Percentiles rank a stretch among this genome's conserved stretches.
phyloP scores from a whole-genome alignment of 1,140 invertebrate genomes.

The Tetragonula clypearis region DNA sequence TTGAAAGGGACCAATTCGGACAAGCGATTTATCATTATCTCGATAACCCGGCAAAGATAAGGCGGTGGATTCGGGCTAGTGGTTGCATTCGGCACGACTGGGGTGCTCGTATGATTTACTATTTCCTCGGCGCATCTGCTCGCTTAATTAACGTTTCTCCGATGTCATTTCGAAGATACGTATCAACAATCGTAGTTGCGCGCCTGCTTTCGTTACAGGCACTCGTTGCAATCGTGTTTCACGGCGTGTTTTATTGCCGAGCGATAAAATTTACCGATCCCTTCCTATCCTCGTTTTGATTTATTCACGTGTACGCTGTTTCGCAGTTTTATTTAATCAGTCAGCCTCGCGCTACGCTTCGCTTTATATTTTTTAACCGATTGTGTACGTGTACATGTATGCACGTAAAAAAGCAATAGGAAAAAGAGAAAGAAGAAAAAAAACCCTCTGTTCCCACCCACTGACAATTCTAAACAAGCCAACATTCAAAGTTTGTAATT shows the following conservation, averaged over 20 bases:
- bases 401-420: not conserved
- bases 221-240: conserved; percentile 52
- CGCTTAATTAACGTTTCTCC: conserved; percentile 72
- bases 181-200: conserved; percentile 35
- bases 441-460: not conserved
- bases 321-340: conserved; percentile 37
- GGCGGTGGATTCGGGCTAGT: conserved; percentile 65
- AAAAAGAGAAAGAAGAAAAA: not conserved
- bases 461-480: conserved; percentile 7
- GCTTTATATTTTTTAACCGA: conserved; percentile 33
- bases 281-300: conserved; percentile 35
- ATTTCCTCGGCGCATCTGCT: conserved; percentile 73
- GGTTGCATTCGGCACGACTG: conserved; percentile 48
- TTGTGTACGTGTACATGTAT: not conserved
- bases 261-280: conserved; percentile 47
- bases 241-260: conserved; percentile 47
- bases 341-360: not conserved
- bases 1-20: conserved; percentile 59
- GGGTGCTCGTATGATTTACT: conserved; percentile 73
- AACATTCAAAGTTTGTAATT: conserved; percentile 24
- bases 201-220: not conserved
- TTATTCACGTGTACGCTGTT: not conserved
- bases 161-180: conserved; percentile 62
- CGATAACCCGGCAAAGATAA: conserved; percentile 77
- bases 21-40: conserved; percentile 77